Percentiles rank a stretch among this genome's conserved stretches.
Evolutionary conservation across 2,113 vertebrate species (phyloP).

Genomic region (Etheostoma cragini): DNA sequence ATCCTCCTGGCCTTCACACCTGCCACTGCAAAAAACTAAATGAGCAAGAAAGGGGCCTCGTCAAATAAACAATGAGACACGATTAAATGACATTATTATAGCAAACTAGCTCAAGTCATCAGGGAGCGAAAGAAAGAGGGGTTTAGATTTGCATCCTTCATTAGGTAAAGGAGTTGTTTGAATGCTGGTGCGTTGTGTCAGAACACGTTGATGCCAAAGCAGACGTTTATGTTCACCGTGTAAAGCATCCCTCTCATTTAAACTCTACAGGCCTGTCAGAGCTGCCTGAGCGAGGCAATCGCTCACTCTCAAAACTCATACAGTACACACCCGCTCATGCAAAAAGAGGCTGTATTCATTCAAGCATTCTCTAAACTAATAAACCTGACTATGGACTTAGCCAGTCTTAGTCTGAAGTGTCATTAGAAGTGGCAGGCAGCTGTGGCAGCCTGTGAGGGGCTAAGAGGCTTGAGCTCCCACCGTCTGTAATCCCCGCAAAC

Average conservation of each 20-base stretch:
- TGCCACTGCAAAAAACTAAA: conserved; percentile 21
- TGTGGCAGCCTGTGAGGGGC: conserved; percentile 71
- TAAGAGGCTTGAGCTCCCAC: conserved; percentile 75
- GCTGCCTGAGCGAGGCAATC: conserved; percentile 45
- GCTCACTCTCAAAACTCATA: conserved; percentile 38
- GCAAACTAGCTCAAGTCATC: conserved; percentile 64
- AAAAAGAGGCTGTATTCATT: conserved; percentile 60
- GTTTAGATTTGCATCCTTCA: conserved; percentile 71
- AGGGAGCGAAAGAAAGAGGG: conserved; percentile 50
- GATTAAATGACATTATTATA: conserved; percentile 77
- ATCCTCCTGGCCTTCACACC: conserved; percentile 36
- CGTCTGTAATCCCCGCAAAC: conserved; percentile 73
- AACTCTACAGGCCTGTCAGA: conserved; percentile 64
- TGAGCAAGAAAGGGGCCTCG: conserved; percentile 30
- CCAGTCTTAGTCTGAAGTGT: conserved; percentile 75
- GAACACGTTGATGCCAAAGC: conserved; percentile 44
- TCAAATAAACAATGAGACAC: conserved; percentile 73
- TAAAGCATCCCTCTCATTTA: conserved; percentile 66
- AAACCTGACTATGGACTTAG: conserved; percentile 76
- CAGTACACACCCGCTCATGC: conserved; percentile 23
- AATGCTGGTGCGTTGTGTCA: conserved; percentile 53
- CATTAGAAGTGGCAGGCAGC: conserved; percentile 80
- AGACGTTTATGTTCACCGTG: conserved; percentile 61
- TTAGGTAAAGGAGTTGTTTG: conserved; percentile 63
- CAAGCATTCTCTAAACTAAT: conserved; percentile 76